Evolutionary conservation across 2,797 vertebrate species (phyloP), one percentile per base, ranked within the genome.

Genomic region (Acropternis orthonyx): DNA sequence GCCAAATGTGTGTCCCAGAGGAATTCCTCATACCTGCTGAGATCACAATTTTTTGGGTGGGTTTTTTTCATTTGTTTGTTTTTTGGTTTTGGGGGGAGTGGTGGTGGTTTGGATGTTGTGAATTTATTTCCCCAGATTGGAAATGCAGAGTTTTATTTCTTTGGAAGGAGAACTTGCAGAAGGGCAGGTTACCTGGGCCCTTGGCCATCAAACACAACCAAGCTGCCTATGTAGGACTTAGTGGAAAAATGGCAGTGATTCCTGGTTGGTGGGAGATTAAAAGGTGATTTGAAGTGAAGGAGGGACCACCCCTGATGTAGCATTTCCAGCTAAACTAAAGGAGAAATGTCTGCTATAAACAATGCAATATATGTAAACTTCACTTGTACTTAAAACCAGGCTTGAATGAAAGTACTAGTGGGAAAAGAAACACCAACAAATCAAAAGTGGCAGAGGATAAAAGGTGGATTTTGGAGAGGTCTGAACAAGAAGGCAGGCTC

Each of bases 361-460:
- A 91, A 66, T 8, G 34, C 30, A 44, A 83, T 91, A 44, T 14
- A 62, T 73, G 48, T 55, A 87, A 95, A 71, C 81, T 72, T 89
- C 84, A 74, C 52, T 78, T 13, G 3, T 30, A 32, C 68, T 78
- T 55, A 86, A 90, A 88, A 74, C 30, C 54, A 58, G 55, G 51
- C 48, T 92, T 24, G 13, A n/a, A 49, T n/a, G 85, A 67, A 96
- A 85, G 58, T 27, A 54, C 19, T 80, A 58, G 44, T 55, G 66
- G 65, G 36, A 89, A 83, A 90, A 93, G 63, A 63, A 91, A 94
- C 43, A 41, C 51, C 88, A 86, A 88, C 79, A 96, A 96, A 93
- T 96, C 92, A 94, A 77, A 94, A 48, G 68, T 91, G 92, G 85
- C 82, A 95, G 96, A 93, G 61, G 89, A 95, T 85, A 94, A 95